phyloP scores from a whole-genome alignment of 2,888 invertebrate species.

The Spilarctia lutea region DNA sequence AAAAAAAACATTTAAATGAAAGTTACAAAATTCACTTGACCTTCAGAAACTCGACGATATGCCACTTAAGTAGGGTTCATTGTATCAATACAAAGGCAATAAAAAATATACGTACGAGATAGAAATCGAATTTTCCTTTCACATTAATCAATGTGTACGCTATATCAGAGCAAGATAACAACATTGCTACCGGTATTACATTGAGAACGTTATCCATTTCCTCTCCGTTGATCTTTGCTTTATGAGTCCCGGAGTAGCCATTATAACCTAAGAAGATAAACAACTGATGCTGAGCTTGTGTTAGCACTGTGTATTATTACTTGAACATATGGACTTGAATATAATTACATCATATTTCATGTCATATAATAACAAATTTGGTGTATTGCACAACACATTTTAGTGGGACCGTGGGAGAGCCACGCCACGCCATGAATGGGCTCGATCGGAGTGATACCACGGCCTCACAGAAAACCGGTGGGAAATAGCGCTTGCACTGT shows the following conservation, averaged over 20 bases:
- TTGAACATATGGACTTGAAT: neutral
- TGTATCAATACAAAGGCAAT: neutral
- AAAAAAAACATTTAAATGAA: too few species aligned
- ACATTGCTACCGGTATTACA: constrained; percentile 35
- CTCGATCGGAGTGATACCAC: too few species aligned
- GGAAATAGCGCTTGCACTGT: too few species aligned
- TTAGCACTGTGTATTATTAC: neutral
- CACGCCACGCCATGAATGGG: too few species aligned
- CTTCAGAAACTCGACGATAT: neutral
- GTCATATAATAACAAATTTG: neutral
- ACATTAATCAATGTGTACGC: constrained; percentile 17
- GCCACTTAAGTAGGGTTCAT: neutral
- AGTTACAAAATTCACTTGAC: too few species aligned
- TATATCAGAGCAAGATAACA: constrained; percentile 21
- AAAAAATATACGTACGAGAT: neutral
- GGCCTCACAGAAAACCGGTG: too few species aligned
- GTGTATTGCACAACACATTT: neutral
- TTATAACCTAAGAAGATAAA: constrained; percentile 27
- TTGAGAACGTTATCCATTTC: constrained; percentile 48
- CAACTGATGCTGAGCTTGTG: constrained; percentile 7
- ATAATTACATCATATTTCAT: neutral
- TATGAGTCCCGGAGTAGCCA: constrained; percentile 39
- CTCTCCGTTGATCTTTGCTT: constrained; percentile 42
- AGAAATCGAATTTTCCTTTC: constrained; percentile 4
- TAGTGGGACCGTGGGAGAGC: too few species aligned